These are phyloP conservation scores for Masticophis lateralis DNA, from an alignment of 2,797 vertebrate species.

Conservation along the genomic window DNA sequence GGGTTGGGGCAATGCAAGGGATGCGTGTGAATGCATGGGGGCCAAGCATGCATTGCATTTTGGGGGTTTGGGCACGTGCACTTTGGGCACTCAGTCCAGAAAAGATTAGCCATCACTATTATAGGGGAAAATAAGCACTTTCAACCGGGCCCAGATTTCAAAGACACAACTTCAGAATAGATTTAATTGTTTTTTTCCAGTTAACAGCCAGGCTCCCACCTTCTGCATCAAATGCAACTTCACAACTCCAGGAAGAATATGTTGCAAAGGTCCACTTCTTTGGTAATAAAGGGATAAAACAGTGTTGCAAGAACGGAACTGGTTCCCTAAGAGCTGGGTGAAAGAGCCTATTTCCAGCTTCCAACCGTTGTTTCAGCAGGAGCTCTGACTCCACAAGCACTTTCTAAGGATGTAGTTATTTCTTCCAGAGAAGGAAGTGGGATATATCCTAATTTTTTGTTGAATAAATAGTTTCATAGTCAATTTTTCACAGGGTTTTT, in stretches of 20 bases:
- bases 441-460: background rate
- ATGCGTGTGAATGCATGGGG: too few species aligned
- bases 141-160: background rate
- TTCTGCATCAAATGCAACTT: background rate
- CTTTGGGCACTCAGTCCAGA: too few species aligned
- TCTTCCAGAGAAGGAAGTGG: background rate
- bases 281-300: background rate
- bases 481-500: background rate
- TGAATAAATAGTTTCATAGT: background rate
- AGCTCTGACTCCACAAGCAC: background rate
- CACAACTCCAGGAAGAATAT: background rate
- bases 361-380: background rate
- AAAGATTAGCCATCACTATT: background rate
- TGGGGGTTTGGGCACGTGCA: too few species aligned
- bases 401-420: background rate
- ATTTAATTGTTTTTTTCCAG: background rate
- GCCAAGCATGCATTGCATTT: too few species aligned
- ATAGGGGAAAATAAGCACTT: background rate
- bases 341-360: background rate
- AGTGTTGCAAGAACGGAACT: background rate
- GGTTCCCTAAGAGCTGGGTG: background rate
- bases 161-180: background rate
- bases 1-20: too few species aligned
- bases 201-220: background rate
- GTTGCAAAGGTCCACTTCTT: background rate